These are phyloP conservation scores for Florisuga fusca DNA, from an alignment of 2,797 vertebrate genomes.

Conservation along the genomic window DNA sequence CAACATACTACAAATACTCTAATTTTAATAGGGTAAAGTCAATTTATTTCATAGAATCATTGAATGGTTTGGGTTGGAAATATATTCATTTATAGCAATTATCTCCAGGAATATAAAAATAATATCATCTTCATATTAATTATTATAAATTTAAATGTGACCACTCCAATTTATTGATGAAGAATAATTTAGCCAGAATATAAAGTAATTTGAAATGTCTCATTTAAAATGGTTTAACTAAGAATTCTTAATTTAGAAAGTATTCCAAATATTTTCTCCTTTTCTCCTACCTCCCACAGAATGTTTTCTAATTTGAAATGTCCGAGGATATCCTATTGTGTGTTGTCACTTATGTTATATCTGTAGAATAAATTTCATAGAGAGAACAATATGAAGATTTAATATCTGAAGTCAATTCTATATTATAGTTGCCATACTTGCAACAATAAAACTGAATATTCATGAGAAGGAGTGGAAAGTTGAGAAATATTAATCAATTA, in stretches of 20 bases:
- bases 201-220: not conserved
- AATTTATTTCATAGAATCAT: too few relatives aligned
- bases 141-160: not conserved
- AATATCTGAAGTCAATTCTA: not conserved
- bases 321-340: not conserved
- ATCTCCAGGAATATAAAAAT: not conserved
- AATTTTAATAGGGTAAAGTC: not conserved
- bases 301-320: not conserved
- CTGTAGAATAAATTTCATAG: not conserved
- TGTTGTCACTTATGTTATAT: not conserved
- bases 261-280: not conserved
- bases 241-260: rapidly evolving
- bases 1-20: not conserved
- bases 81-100: not conserved
- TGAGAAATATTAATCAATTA: not conserved
- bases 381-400: not conserved
- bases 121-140: not conserved
- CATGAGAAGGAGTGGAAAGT: not conserved
- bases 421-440: not conserved
- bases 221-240: not conserved
- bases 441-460: not conserved
- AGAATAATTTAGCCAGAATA: not conserved
- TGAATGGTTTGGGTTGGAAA: not conserved
- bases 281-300: not conserved
- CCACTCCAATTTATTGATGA: not conserved